Conservation (phyloP, 2,113 vertebrate genomes). For the Pagrus major region DNA sequence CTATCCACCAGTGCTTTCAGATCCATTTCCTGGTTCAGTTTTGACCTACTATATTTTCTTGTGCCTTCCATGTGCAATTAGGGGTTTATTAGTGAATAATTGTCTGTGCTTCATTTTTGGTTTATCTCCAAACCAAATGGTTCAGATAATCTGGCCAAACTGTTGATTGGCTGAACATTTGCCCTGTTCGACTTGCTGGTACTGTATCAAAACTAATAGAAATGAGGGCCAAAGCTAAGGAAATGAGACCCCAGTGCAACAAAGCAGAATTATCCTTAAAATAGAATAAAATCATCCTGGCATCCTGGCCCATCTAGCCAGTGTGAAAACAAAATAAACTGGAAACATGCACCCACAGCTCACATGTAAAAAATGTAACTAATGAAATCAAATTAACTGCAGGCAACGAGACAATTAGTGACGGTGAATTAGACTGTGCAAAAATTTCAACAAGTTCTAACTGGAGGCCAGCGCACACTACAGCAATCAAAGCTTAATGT, state of each 20-base stretch:
- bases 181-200: neutral
- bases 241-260: neutral
- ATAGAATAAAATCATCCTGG: neutral
- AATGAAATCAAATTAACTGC: slow-evolving; percentile 3
- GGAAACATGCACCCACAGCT: slow-evolving; percentile 2
- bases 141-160: neutral
- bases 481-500: neutral
- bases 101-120: neutral
- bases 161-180: neutral
- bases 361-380: neutral
- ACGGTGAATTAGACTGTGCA: neutral
- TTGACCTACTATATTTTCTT: neutral
- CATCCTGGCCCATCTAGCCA: neutral
- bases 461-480: neutral
- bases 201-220: neutral
- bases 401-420: neutral
- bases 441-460: neutral
- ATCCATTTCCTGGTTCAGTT: neutral
- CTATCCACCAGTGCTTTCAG: neutral
- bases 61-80: neutral
- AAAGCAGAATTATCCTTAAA: neutral
- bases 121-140: neutral
- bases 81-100: neutral
- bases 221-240: neutral
- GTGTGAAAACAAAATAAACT: neutral